Percentiles rank a stretch among this genome's conserved stretches.
Evolutionary conservation across 2,888 invertebrate genomes (phyloP).

Genomic region (Hirtodrosophila cameraria): DNA sequence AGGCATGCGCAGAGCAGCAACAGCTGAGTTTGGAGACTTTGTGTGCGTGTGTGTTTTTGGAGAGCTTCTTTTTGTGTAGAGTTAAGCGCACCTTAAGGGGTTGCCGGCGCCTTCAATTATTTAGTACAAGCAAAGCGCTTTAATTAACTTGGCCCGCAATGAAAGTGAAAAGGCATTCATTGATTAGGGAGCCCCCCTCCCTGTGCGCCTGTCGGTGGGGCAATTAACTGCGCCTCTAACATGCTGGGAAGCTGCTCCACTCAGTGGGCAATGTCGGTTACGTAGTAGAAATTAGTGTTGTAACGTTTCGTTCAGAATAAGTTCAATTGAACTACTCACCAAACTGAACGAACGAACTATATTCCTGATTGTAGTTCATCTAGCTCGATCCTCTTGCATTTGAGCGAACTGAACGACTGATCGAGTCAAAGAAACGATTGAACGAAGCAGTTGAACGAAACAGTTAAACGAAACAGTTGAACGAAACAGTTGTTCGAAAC

Average conservation of each 20-base stretch:
- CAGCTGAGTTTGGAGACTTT: constrained; percentile 67
- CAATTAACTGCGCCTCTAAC: constrained; percentile 61
- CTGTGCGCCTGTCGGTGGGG: constrained; percentile 13
- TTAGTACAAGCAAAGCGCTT: constrained; percentile 28
- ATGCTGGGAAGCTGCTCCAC: constrained; percentile 54
- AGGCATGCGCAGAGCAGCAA: constrained; percentile 73
- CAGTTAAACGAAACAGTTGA: no score
- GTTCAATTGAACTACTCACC: no score
- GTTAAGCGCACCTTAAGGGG: neutral
- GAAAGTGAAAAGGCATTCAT: constrained; percentile 64
- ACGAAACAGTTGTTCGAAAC: no score
- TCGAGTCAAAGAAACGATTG: no score
- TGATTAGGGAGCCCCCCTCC: constrained; percentile 49
- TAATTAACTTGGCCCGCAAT: constrained; percentile 52
- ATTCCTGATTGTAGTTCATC: no score
- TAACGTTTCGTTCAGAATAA: no score
- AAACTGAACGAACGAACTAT: no score
- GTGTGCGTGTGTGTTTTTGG: no score
- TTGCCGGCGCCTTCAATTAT: constrained; percentile 30
- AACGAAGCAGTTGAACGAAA: no score
- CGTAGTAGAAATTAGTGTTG: constrained; percentile 53
- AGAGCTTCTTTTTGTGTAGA: constrained; percentile 43
- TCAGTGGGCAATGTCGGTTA: constrained; percentile 41
- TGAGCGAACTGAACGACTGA: no score
- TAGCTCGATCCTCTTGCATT: no score